Evolutionary conservation across 2,113 vertebrate species (phyloP), one percentile per base, ranked within the genome.

Genomic region (Malurus melanocephalus): DNA sequence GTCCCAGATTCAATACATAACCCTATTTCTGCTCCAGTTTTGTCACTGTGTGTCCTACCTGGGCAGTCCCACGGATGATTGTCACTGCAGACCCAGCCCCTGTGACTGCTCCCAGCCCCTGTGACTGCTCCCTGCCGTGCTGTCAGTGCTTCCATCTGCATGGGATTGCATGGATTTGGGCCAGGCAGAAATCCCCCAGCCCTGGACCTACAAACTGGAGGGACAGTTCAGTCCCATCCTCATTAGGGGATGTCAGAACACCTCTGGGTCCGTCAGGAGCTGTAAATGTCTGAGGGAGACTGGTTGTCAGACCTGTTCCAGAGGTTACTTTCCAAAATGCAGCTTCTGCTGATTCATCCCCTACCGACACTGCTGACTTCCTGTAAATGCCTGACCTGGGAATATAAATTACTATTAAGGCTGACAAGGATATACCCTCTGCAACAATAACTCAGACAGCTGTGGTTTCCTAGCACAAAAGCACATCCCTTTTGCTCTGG

Each of bases 321-420:
- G 88, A 57, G 86, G 71, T 76, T 92, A 52, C 61, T 82, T 92
- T 57, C 68, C 57, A 82, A 80, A 89, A 83, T 20, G 57, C 88
- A 93, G 75, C 55, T 89, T 90, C 80, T 92, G 92, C 90, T 95
- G 95, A 96, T 93, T 93, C 92, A 95, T 94, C 74, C 80, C 60
- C 69, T 71, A 21, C 68, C 5, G 8, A 75, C 88, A 68, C 57
- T 90, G 84, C 94, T 94, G 93, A 60, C 88, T 94, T 87, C 84
- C 76, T 80, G n/a, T 48, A 89, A 94, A 89, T 3, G 32, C 75
- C 91, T 91, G 73, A 83, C 93, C 93, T 53, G 15, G 79, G 84
- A 90, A 76, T 61, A 79, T 90, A 94, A 83, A 95, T 91, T 87
- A 85, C 59, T 11, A 51, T 95, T 69, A 88, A 69, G 32, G 74